Evolutionary conservation across 2,113 vertebrate species (phyloP), one percentile per base, ranked within the genome.

Genomic region (Tenrec ecaudatus): DNA sequence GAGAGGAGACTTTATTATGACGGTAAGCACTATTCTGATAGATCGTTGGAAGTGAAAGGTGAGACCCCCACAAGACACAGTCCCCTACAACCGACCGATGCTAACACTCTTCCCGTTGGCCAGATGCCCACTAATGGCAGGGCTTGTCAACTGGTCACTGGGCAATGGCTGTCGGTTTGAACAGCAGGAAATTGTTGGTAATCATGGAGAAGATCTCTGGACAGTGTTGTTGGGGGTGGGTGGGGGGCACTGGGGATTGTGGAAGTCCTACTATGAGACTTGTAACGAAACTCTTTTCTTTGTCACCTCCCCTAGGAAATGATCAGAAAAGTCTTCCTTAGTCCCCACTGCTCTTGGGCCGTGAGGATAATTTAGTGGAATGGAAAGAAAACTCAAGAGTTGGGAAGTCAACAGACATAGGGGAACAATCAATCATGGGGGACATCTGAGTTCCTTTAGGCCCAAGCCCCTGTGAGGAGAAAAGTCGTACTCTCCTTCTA

Each of bases 281-380:
- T 36, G 27, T 43, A n/a, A 84, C 58, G 9, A 81, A 89, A 68
- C 47, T 53, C 47, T 53, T 4, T 60, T 31, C 40, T 58, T 95
- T 86, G 40, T 27, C 10, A 71, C 64, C 53, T 90, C 73, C 38
- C n/a, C 17, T 81, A 47, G 89, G 60, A 96, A 95, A 88, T 40
- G 36, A 85, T 73, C 76, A 73, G 90, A 96, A 94, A 90, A 90
- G 60, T 86, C 38, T 86, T 89, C 38, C n/a, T 64, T 73, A 71
- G 66, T 94, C 40, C 12, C 53, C 33, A 92, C 0, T 38, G 58
- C 16, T 94, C 75, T 83, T 71, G 33, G 66, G 23, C 75, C 33
- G 60, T 57, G n/a, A 92, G 27, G 82, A 79, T 93, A 62, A 75
- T 73, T n/a, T 86, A 14, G 58, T 11, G 94, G 76, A 17, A 53